Conservation (phyloP, 1,140 invertebrate genomes). For the Dendroctonus ponderosae region DNA sequence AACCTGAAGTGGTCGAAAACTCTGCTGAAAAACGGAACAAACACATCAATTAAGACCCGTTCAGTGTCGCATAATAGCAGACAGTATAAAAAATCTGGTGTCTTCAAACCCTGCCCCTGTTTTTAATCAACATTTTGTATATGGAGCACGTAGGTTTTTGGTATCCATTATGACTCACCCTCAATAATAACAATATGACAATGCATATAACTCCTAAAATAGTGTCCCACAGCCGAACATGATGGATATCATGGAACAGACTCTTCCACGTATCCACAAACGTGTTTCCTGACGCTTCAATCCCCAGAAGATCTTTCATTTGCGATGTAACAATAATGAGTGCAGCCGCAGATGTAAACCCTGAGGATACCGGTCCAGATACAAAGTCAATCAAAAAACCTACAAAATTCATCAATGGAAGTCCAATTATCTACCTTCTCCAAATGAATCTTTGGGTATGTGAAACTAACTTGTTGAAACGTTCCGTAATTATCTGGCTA, state of each 20-base stretch:
- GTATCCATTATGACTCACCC: constrained; percentile 54
- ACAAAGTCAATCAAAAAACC: constrained; percentile 93
- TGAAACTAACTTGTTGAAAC: neutral
- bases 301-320: constrained; percentile 79
- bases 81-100: too few relatives aligned
- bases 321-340: constrained; percentile 87
- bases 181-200: constrained; percentile 65
- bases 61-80: too few relatives aligned
- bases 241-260: constrained; percentile 61
- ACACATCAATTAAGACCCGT: neutral
- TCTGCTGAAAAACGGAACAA: constrained; percentile 1
- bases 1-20: too few relatives aligned
- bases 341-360: constrained; percentile 90
- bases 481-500: neutral
- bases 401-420: constrained; percentile 46
- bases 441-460: neutral
- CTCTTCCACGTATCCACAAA: constrained; percentile 73
- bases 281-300: constrained; percentile 69
- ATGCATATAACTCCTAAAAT: constrained; percentile 72
- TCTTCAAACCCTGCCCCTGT: too few relatives aligned
- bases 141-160: too few relatives aligned
- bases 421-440: neutral
- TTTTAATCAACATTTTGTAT: too few relatives aligned
- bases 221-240: constrained; percentile 65
- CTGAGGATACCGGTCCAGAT: constrained; percentile 87